Conservation (phyloP, 1,140 invertebrate species). For the Eufriesea mexicana region DNA sequence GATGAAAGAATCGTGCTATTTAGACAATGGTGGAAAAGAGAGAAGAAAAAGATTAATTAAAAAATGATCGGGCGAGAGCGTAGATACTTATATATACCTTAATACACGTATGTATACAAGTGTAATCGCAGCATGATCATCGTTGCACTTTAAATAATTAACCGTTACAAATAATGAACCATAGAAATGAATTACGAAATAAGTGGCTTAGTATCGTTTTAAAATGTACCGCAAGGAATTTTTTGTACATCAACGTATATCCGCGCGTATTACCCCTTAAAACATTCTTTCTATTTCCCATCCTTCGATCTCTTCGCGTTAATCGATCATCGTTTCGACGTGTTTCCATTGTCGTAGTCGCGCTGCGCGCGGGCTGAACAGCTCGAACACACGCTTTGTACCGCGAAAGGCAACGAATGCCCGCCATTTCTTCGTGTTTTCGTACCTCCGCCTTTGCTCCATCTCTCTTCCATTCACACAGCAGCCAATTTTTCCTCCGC, state of each 20-base stretch:
- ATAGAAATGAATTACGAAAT: conserved; percentile 69
- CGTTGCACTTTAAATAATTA: conserved; percentile 69
- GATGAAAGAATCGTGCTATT: neutral
- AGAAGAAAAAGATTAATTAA: neutral
- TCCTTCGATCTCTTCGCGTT: neutral
- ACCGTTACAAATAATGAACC: conserved; percentile 58
- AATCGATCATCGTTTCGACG: conserved; percentile 46
- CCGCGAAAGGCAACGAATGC: neutral
- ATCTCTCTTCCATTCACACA: no score
- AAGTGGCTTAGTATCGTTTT: conserved; percentile 67
- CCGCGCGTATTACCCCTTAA: conserved; percentile 35
- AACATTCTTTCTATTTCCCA: neutral
- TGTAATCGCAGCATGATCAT: conserved; percentile 70
- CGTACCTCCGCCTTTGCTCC: no score
- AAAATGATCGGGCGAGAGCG: no score
- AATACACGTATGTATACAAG: conserved; percentile 17
- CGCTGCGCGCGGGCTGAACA: conserved; percentile 29
- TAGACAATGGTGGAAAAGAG: neutral
- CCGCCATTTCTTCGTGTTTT: neutral
- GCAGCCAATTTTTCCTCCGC: no score
- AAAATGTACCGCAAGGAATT: conserved; percentile 75
- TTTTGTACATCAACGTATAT: conserved; percentile 76
- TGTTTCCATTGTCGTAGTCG: conserved; percentile 28
- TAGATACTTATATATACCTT: neutral
- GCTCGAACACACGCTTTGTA: conserved; percentile 36